These are phyloP conservation scores for Pocillopora damicornis DNA, from an alignment of 64 coral and sea anemone species.

Conservation along the genomic window DNA sequence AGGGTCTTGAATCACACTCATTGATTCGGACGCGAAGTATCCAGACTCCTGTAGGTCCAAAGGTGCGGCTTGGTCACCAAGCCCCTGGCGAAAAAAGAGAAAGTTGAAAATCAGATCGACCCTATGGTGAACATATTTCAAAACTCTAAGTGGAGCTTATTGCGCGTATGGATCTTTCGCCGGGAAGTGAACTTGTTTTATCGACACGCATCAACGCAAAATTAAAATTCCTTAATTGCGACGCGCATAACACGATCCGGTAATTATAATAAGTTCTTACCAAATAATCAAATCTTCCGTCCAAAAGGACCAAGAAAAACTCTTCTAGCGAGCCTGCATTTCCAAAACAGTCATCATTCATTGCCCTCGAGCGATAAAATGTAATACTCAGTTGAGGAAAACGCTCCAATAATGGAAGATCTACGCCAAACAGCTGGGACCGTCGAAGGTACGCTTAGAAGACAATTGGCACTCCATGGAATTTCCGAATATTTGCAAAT, in stretches of 20 bases:
- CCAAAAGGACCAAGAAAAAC: slow-evolving; percentile 29
- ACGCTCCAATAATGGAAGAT: neutral
- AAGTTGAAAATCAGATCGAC: neutral
- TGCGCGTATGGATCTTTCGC: neutral
- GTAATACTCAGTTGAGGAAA: neutral
- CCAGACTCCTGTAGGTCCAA: slow-evolving; percentile 64
- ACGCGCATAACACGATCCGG: neutral
- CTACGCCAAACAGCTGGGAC: neutral
- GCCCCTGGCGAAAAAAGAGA: neutral
- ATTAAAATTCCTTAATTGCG: neutral
- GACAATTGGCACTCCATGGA: neutral
- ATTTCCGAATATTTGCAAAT: slow-evolving; percentile 15
- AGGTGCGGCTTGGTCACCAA: neutral
- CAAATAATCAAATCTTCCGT: slow-evolving; percentile 13
- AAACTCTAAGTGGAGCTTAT: no score
- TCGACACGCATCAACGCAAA: neutral
- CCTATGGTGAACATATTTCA: neutral
- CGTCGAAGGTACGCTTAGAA: neutral
- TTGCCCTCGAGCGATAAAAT: neutral
- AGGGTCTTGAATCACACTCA: slow-evolving; percentile 47
- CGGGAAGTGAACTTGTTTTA: neutral
- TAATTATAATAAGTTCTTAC: neutral
- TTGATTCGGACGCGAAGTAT: slow-evolving; percentile 62
- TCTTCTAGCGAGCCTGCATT: slow-evolving; percentile 25
- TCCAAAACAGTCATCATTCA: slow-evolving; percentile 6